Base-by-base conservation (phyloP, 2,888 invertebrate species). In the Lydus trimaculatus region DNA sequence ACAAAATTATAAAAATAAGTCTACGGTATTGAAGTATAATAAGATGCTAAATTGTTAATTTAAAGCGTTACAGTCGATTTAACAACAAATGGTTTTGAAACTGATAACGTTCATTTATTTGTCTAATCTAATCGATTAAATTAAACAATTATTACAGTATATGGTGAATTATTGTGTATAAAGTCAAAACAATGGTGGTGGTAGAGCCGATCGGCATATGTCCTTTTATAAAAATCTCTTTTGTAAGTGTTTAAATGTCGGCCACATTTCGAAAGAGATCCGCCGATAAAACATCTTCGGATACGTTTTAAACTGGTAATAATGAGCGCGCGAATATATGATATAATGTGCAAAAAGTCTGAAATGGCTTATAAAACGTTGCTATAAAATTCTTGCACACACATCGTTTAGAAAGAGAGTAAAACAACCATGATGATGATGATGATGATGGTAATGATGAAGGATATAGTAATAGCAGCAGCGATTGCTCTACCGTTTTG, bases 331-430 rank as follows among this genome's bases (percentile, higher is more conserved):
- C 52, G 52, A 23, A 23, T 52, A 52, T 20, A 52, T 52, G 52
- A 52, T 25, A 70, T 70, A 70, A 66, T 70, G 66, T 66, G 66
- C 69, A 63, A 61, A 71, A 71, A 71, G 67, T 64, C 52, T 59
- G 52, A 64, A 64, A 58, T 66, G 67, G 4, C 17, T 39, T 74
- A 76, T 73, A 72, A 71, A 73, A 76, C 77, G 43, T 52, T 75
- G 73, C 75, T 72, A 77, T 77, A 77, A 76, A 77, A 79, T 79
- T 77, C 78, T 76, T 75, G 76, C 74, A 73, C 77, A 78, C 75
- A 64, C 64, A 70, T 61, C 52, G 52, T 52, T 25, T 52, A 70
- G 70, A 67, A 66, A 70, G 67, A 70, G 66, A 70, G 48, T 20
- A 52, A 11, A 23, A 52, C 39, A 33, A 33, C 1, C 3, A 33